These are phyloP conservation scores for Euwallacea fornicatus DNA, from an alignment of 1,140 invertebrate genomes.

Conservation along the genomic window DNA sequence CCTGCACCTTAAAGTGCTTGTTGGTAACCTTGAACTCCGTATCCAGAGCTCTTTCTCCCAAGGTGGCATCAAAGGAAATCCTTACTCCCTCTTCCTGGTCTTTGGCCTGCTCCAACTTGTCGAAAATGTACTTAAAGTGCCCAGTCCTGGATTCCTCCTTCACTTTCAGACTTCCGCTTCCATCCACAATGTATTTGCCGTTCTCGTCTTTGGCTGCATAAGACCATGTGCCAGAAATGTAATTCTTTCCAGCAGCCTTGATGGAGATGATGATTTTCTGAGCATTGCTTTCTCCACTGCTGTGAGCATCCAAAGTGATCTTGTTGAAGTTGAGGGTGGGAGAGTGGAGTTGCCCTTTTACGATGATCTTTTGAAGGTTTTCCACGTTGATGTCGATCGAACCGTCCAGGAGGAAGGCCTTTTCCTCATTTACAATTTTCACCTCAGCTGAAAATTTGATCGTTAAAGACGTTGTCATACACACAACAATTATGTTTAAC, in stretches of 20 bases:
- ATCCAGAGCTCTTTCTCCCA: slow-evolving; percentile 60
- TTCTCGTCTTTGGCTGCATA: slow-evolving; percentile 71
- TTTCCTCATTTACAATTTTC: slow-evolving; percentile 56
- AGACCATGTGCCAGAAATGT: slow-evolving; percentile 68
- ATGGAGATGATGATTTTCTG: slow-evolving; percentile 61
- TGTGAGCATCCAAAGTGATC: slow-evolving; percentile 64
- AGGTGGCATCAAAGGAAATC: slow-evolving; percentile 57
- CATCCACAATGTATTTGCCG: slow-evolving; percentile 70
- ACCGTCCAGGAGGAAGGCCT: slow-evolving; percentile 57
- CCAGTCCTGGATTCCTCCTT: slow-evolving; percentile 66
- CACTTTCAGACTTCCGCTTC: slow-evolving; percentile 66
- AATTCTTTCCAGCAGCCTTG: slow-evolving; percentile 64
- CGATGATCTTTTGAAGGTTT: slow-evolving; percentile 65
- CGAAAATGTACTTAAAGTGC: slow-evolving; percentile 71
- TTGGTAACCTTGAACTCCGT: slow-evolving; percentile 69
- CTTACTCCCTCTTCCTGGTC: slow-evolving; percentile 66
- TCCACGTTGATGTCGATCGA: slow-evolving; percentile 60
- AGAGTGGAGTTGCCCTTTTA: slow-evolving; percentile 66
- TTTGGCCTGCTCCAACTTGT: slow-evolving; percentile 60
- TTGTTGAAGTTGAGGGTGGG: slow-evolving; percentile 67
- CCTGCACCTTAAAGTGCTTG: slow-evolving; percentile 67
- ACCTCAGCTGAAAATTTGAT: slow-evolving; percentile 46
- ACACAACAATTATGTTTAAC: not conserved
- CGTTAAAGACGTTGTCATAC: not conserved
- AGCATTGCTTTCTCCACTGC: slow-evolving; percentile 59